Evolutionary conservation across 2,113 vertebrate species (phyloP), one percentile per base, ranked within the genome.

Genomic region (Dromiciops gliroides): DNA sequence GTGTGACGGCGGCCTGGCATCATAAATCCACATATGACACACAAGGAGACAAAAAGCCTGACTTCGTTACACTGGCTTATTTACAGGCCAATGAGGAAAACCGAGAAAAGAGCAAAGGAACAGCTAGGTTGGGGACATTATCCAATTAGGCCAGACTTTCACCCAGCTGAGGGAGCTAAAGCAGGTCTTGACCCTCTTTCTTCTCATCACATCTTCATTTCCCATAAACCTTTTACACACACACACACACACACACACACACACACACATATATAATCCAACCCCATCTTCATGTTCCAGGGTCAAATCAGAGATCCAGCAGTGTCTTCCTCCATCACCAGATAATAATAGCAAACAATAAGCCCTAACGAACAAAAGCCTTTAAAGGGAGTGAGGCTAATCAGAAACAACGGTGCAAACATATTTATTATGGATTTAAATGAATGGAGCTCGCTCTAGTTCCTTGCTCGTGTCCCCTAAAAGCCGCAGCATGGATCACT

Each of bases 281-380:
- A 28, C n/a, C 51, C 47, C 75, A 23, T 89, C 50, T 19, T 49
- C 1, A 83, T 89, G 23, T 28, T 26, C 11, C 47, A n/a, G 31
- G 50, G 24, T 95, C 89, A 95, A 44, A 44, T 67, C 75, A 89
- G 49, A 96, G 51, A 53, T 89, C 67, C 49, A 44, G 48, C 51
- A 93, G 60, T 8, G 19, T 5, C 4, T 91, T 90, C 26, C 89
- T 91, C 89, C 91, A 75, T 83, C 23, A 83, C 67, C 22, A 83
- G 67, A 83, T 26, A 48, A 37, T 28, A 4, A 44, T 0, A 6
- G 56, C 14, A 67, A 67, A 75, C 37, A n/a, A n/a, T 75, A 37
- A 44, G 22, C 16, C 37, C 67, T 26, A 90, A 51, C 88, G 67
- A 91, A 89, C 51, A 88, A 90, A 51, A 2, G 3, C 23, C 19